These are phyloP conservation scores for Scarus forsteni DNA, from an alignment of 2,797 vertebrate species.

Conservation along the genomic window DNA sequence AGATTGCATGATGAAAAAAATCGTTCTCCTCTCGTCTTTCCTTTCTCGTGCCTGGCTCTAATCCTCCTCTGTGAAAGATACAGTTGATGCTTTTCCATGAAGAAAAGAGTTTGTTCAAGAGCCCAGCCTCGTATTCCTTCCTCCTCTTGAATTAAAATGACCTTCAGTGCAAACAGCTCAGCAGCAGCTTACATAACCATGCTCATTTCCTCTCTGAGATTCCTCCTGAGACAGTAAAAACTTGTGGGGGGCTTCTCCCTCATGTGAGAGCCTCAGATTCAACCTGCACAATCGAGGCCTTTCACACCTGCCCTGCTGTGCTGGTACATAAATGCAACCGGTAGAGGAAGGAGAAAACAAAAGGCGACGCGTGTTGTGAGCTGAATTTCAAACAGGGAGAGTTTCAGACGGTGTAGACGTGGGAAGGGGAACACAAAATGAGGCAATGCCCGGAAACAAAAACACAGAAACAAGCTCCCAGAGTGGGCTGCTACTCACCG, in stretches of 20 bases:
- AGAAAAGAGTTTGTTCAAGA: constrained; percentile 1
- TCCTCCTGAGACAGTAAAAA: constrained; percentile 8
- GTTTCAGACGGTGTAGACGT: constrained; percentile 8
- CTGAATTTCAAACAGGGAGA: constrained; percentile 32
- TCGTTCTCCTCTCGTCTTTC: too few species aligned
- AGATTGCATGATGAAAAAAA: too few species aligned
- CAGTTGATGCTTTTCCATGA: constrained; percentile 4
- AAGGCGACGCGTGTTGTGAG: neutral
- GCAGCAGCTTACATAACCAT: constrained; percentile 50
- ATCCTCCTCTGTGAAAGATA: neutral
- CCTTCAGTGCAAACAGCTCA: constrained; percentile 17
- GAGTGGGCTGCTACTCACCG: constrained; percentile 25
- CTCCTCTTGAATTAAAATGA: constrained; percentile 32
- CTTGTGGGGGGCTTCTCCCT: constrained; percentile 6
- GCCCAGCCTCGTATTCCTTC: constrained; percentile 17
- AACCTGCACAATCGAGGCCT: constrained; percentile 19
- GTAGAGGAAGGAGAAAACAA: constrained; percentile 11
- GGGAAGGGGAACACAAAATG: constrained; percentile 20
- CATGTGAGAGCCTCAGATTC: neutral
- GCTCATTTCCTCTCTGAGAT: constrained; percentile 49
- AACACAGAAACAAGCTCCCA: neutral
- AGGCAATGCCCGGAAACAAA: neutral
- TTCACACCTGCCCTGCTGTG: constrained; percentile 31
- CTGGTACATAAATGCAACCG: constrained; percentile 34
- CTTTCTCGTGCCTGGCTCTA: too few species aligned